These are phyloP conservation scores for Cromileptes altivelis DNA, from an alignment of 2,113 vertebrate genomes.

Conservation along the genomic window DNA sequence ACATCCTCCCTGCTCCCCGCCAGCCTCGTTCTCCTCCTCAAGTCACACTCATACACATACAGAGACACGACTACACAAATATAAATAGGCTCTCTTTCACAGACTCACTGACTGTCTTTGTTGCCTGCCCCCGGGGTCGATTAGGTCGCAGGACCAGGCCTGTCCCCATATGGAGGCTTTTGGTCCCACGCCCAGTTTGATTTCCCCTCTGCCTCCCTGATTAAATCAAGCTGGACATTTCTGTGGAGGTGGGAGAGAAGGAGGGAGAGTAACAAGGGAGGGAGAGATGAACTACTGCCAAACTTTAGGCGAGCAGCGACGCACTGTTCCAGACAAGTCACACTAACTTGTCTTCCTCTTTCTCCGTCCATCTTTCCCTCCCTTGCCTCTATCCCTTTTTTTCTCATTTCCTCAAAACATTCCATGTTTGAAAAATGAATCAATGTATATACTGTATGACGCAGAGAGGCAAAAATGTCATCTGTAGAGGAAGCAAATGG, in stretches of 20 bases:
- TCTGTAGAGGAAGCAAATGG: constrained; percentile 38
- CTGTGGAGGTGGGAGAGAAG: constrained; percentile 63
- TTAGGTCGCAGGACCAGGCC: constrained; percentile 56
- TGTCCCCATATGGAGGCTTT: constrained; percentile 65
- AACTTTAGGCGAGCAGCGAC: constrained; percentile 60
- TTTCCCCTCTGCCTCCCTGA: constrained; percentile 67
- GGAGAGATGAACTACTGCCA: constrained; percentile 52
- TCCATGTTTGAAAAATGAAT: constrained; percentile 37
- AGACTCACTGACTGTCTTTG: constrained; percentile 58
- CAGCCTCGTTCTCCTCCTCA: constrained; percentile 9
- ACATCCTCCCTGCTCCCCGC: constrained; percentile 55
- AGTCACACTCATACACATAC: constrained; percentile 41
- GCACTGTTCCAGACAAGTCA: constrained; percentile 67
- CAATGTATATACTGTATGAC: constrained; percentile 22
- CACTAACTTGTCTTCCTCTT: constrained; percentile 59
- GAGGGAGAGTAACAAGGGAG: constrained; percentile 34
- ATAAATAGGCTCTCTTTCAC: constrained; percentile 44
- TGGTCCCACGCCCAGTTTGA: constrained; percentile 67
- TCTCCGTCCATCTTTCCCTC: constrained; percentile 24
- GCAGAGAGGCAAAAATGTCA: constrained; percentile 57
- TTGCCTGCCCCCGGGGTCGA: constrained; percentile 51
- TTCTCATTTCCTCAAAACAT: constrained; percentile 8
- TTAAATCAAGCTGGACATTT: constrained; percentile 82
- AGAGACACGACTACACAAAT: constrained; percentile 36
- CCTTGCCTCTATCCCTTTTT: constrained; percentile 8